A percentile compares a stretch with the other conserved stretches of the same genome.
phyloP scores from a whole-genome alignment of 1,140 invertebrate species.

The Hormaphis cornu region DNA sequence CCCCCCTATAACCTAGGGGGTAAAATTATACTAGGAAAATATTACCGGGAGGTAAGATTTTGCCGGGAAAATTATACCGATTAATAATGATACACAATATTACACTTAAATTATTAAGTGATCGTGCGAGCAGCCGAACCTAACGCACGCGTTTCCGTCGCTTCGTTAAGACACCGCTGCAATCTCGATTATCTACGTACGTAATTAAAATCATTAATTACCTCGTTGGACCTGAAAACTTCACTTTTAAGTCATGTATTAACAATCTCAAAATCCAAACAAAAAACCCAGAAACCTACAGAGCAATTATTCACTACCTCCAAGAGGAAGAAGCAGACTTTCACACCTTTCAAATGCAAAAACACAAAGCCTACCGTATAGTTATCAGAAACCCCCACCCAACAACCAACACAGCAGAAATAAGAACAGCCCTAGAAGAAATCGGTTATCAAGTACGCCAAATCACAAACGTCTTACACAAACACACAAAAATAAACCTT shows the following conservation, averaged over 20 bases:
- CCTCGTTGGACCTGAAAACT: too few species aligned
- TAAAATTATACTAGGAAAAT: too few species aligned
- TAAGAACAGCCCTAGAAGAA: conserved; percentile 37
- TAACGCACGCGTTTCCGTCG: background rate
- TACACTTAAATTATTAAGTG: too few species aligned
- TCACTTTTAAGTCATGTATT: too few species aligned
- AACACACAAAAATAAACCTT: conserved; percentile 38
- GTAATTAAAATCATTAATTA: too few species aligned
- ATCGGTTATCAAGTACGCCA: background rate
- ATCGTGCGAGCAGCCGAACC: background rate
- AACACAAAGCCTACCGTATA: conserved; percentile 39
- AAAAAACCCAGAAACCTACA: background rate
- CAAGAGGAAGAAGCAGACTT: background rate
- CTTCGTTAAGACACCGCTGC: background rate
- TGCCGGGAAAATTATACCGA: too few species aligned
- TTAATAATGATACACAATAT: too few species aligned
- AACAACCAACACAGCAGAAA: conserved; percentile 35
- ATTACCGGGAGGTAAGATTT: too few species aligned
- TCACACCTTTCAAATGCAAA: conserved; percentile 40
- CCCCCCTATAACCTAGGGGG: too few species aligned
- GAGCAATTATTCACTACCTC: background rate
- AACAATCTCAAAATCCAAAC: background rate
- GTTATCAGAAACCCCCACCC: conserved; percentile 39
- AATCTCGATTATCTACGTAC: background rate
- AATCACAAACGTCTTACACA: conserved; percentile 21